Evolutionary conservation across 2,797 vertebrate genomes (phyloP).

Genomic region (Morelia viridis): DNA sequence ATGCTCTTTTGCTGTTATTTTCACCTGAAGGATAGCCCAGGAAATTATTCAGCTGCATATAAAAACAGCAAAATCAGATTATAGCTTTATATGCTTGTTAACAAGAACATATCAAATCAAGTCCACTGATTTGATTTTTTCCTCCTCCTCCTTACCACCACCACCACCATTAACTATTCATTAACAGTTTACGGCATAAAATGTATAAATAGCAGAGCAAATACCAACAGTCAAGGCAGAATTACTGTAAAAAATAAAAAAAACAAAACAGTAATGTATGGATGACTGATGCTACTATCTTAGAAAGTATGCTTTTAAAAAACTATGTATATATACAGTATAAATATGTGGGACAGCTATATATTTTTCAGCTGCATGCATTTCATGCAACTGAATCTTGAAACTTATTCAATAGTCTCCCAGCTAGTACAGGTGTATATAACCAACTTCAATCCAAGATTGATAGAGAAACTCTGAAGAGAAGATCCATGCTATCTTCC

Average conservation of each 20-base stretch:
- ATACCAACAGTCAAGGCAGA: conserved; percentile 57
- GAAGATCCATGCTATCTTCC: conserved; percentile 52
- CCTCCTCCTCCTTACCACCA: neutral
- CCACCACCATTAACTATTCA: neutral
- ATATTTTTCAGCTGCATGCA: conserved; percentile 55
- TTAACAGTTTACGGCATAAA: conserved; percentile 7
- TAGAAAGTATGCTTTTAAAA: conserved; percentile 72
- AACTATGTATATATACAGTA: conserved; percentile 71
- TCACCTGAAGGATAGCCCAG: conserved; percentile 25
- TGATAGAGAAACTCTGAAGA: conserved; percentile 64
- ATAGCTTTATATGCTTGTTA: neutral
- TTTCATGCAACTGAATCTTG: conserved; percentile 59
- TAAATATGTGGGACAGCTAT: conserved; percentile 68
- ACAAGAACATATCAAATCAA: neutral
- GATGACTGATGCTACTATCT: conserved; percentile 70
- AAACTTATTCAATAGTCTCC: conserved; percentile 62
- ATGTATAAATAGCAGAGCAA: conserved; percentile 31
- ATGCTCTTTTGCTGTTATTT: neutral
- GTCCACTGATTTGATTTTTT: neutral
- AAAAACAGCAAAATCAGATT: neutral
- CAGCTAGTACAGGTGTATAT: conserved; percentile 63
- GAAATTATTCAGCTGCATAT: accelerated
- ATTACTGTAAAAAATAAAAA: conserved; percentile 63
- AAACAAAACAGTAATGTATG: conserved; percentile 69
- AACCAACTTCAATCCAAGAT: conserved; percentile 65